These are phyloP conservation scores for Limosa lapponica DNA, from an alignment of 2,797 vertebrate genomes.

Conservation along the genomic window DNA sequence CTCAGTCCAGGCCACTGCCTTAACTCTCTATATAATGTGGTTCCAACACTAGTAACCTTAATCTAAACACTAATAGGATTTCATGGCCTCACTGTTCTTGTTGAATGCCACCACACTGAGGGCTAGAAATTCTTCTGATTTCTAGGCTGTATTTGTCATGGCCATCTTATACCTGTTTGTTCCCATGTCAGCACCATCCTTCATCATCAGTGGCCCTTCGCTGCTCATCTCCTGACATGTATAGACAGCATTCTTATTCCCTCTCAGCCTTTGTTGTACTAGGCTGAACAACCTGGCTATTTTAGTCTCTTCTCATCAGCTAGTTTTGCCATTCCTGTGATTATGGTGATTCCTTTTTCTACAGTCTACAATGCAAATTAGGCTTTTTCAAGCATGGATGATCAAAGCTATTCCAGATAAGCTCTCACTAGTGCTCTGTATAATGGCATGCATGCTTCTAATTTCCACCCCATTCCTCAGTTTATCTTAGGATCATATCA, in stretches of 20 bases:
- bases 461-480: constrained; percentile 45
- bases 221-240: neutral
- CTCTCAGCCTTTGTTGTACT: neutral
- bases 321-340: constrained; percentile 23
- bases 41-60: neutral
- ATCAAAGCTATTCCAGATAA: constrained; percentile 61
- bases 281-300: neutral
- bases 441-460: constrained; percentile 37
- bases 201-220: neutral
- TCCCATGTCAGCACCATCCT: neutral
- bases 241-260: neutral
- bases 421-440: constrained; percentile 9
- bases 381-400: constrained; percentile 22
- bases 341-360: constrained; percentile 11
- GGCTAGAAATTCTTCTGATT: neutral
- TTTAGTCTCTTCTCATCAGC: neutral
- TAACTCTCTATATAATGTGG: neutral
- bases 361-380: constrained; percentile 45
- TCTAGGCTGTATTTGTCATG: neutral
- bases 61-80: neutral
- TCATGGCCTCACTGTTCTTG: neutral
- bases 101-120: neutral
- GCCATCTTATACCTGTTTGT: neutral
- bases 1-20: neutral
- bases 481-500: constrained; percentile 56